Evolutionary conservation across 1,140 invertebrate genomes (phyloP).

Genomic region (Cotesia glomerata): DNA sequence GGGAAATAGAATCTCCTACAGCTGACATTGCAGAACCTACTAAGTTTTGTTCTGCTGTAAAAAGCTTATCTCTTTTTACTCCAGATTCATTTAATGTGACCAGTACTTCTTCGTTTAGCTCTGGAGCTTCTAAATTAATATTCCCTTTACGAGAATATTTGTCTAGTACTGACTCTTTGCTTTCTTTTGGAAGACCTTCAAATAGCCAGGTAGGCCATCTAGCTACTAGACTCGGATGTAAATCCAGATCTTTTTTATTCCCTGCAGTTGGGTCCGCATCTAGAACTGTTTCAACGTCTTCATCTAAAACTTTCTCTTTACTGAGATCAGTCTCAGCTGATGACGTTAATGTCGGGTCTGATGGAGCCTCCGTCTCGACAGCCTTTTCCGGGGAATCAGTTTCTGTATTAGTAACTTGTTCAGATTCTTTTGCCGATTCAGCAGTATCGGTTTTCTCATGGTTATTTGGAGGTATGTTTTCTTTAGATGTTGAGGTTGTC

Average conservation of each 20-base stretch:
- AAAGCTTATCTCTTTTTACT: slow-evolving; percentile 20
- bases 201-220: slow-evolving; percentile 15
- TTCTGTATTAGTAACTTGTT: too few species aligned
- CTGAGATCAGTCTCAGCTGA: not conserved
- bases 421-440: too few species aligned
- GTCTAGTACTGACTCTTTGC: not conserved
- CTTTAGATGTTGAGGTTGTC: not conserved
- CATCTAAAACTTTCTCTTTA: slow-evolving; percentile 15
- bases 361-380: not conserved
- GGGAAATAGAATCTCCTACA: slow-evolving; percentile 6
- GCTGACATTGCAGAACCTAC: slow-evolving; percentile 8
- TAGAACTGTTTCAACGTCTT: not conserved
- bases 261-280: slow-evolving; percentile 1
- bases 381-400: not conserved
- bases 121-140: slow-evolving; percentile 16
- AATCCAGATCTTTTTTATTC: slow-evolving; percentile 1
- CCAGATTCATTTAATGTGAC: slow-evolving; percentile 12
- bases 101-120: too few species aligned
- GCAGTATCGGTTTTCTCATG: too few species aligned
- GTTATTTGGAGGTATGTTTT: not conserved
- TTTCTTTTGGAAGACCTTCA: slow-evolving; percentile 15
- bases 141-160: slow-evolving; percentile 24
- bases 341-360: not conserved
- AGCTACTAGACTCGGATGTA: slow-evolving; percentile 11
- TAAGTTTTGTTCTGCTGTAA: slow-evolving; percentile 12